These are phyloP conservation scores for Sigmodon hispidus DNA, from an alignment of 2,113 vertebrate species.

Conservation along the genomic window DNA sequence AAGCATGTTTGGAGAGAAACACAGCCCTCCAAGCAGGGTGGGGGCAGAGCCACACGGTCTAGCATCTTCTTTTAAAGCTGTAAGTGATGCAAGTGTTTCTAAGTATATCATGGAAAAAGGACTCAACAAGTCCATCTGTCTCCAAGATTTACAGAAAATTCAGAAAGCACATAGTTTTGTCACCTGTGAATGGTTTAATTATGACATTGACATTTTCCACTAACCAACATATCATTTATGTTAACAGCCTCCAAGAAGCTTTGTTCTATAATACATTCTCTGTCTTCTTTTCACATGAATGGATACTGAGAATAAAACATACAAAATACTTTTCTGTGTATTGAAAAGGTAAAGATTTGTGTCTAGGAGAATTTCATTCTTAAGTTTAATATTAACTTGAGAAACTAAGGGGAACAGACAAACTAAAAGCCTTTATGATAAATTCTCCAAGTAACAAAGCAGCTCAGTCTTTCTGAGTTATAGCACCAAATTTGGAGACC, in stretches of 20 bases:
- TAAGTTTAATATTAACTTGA: background rate
- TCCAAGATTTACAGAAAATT: background rate
- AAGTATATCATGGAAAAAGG: background rate
- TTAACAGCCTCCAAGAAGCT: background rate
- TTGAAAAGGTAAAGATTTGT: background rate
- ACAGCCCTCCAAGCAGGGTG: accelerated
- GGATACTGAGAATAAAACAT: background rate
- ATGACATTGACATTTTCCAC: background rate
- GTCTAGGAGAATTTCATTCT: background rate
- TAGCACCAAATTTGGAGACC: background rate
- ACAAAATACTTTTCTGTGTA: background rate
- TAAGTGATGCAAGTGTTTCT: background rate
- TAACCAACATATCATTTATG: background rate
- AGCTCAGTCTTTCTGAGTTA: background rate
- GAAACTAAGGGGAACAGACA: background rate
- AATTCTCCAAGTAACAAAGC: background rate
- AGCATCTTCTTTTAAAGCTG: background rate
- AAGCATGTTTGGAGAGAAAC: background rate
- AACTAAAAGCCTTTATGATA: background rate
- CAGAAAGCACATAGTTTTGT: background rate
- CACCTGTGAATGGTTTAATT: background rate
- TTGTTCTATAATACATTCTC: background rate
- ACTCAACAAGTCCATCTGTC: background rate
- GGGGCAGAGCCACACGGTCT: background rate
- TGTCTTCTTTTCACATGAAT: background rate